These are phyloP conservation scores for Phylloscopus trochilus DNA, from an alignment of 2,113 vertebrate genomes.

Conservation along the genomic window DNA sequence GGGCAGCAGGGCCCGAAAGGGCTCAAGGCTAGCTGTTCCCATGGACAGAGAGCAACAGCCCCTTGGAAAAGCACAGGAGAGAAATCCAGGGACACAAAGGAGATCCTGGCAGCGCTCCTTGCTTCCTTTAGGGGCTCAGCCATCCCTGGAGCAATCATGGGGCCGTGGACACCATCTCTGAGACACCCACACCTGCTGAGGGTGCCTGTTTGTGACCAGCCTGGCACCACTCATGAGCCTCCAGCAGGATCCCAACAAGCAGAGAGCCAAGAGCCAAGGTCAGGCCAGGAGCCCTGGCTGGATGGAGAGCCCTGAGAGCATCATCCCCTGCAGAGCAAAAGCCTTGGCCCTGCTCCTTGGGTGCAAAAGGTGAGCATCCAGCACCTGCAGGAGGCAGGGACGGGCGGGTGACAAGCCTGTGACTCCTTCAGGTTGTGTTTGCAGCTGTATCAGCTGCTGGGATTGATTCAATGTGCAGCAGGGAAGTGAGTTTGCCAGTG, in stretches of 20 bases:
- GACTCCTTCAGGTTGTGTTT: background rate
- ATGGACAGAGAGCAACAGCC: background rate
- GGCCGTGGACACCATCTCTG: background rate
- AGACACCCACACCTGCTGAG: background rate
- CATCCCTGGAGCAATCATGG: background rate
- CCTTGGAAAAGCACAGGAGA: background rate
- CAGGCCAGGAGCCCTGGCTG: background rate
- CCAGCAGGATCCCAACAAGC: background rate
- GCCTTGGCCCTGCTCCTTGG: background rate
- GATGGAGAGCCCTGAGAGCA: background rate
- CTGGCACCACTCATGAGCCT: background rate
- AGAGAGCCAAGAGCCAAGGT: background rate
- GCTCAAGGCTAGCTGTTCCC: background rate
- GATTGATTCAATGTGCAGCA: background rate
- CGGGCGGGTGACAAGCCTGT: background rate
- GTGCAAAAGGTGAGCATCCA: background rate
- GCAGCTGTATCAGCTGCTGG: background rate
- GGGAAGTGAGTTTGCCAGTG: background rate
- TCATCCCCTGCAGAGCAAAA: background rate
- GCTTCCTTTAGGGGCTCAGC: fast-evolving
- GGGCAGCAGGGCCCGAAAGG: background rate
- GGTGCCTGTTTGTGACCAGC: background rate
- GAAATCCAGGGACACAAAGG: background rate
- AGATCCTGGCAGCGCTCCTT: background rate
- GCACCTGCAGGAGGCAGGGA: background rate